These are phyloP conservation scores for Augochlora pura DNA, from an alignment of 1,140 invertebrate species.

Conservation along the genomic window DNA sequence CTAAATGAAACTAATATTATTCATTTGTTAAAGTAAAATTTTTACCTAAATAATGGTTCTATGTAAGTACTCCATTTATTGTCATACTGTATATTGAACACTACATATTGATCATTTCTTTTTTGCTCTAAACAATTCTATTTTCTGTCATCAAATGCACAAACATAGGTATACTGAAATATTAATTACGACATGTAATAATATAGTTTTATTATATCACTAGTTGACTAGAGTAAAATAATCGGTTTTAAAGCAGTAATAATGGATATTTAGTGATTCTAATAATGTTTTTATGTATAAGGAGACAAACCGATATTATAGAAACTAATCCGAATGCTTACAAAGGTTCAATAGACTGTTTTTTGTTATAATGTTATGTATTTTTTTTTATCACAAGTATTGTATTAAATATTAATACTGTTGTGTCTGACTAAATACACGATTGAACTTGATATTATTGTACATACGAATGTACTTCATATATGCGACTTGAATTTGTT, in stretches of 20 bases:
- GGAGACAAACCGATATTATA: constrained; percentile 10
- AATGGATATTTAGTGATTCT: neutral
- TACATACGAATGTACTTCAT: neutral
- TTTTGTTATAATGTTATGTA: neutral
- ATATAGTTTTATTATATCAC: constrained; percentile 17
- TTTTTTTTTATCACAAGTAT: constrained; percentile 19
- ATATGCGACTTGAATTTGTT: neutral
- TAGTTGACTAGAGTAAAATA: constrained; percentile 33
- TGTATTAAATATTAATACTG: constrained; percentile 29
- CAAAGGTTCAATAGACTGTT: neutral
- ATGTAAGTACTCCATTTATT: constrained; percentile 39
- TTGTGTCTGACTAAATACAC: constrained; percentile 16
- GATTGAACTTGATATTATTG: constrained; percentile 3
- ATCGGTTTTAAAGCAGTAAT: constrained; percentile 2
- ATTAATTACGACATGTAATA: constrained; percentile 12
- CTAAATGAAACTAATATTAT: constrained; percentile 1
- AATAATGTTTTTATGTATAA: neutral
- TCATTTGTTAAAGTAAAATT: constrained; percentile 1
- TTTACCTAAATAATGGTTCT: constrained; percentile 18
- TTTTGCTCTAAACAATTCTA: constrained; percentile 6
- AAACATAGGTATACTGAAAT: constrained; percentile 20
- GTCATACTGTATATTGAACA: constrained; percentile 25
- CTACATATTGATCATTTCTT: no score
- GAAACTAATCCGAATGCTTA: constrained; percentile 9
- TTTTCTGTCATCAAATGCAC: neutral